Evolutionary conservation across 2,113 vertebrate genomes (phyloP).

Genomic region (Paradisaea rubra): DNA sequence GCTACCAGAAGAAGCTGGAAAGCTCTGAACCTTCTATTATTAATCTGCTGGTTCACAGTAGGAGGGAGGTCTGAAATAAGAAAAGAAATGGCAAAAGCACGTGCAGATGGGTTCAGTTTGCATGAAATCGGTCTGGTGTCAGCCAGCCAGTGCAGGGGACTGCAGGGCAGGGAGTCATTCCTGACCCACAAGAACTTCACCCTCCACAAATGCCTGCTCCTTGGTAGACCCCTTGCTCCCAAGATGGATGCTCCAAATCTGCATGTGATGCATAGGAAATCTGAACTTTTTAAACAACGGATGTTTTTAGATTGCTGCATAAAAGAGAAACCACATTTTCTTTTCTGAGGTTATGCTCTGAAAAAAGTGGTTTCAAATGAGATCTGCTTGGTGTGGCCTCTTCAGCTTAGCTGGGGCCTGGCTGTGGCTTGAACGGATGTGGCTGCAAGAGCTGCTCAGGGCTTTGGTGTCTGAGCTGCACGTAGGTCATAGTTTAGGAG

Average conservation of each 20-base stretch:
- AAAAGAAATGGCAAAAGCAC: neutral
- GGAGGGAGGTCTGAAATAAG: neutral
- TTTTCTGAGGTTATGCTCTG: neutral
- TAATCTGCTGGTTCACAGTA: neutral
- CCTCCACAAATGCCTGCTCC: rapidly evolving
- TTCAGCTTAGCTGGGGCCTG: neutral
- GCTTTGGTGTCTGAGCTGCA: neutral
- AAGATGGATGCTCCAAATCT: neutral
- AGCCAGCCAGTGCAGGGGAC: neutral
- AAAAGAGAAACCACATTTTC: neutral
- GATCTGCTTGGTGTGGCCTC: neutral
- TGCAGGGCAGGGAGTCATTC: neutral
- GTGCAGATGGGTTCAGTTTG: neutral
- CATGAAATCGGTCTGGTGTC: neutral
- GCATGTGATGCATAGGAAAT: neutral
- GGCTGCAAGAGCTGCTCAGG: rapidly evolving
- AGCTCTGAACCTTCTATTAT: neutral
- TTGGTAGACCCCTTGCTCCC: neutral
- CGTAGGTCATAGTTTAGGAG: rapidly evolving
- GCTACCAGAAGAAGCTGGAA: neutral
- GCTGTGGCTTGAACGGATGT: neutral
- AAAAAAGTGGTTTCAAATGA: neutral
- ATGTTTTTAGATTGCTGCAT: neutral
- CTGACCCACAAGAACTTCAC: neutral
- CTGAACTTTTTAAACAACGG: neutral